Conservation (phyloP, 2,888 invertebrate genomes). For the Acanthacorydalis orientalis region DNA sequence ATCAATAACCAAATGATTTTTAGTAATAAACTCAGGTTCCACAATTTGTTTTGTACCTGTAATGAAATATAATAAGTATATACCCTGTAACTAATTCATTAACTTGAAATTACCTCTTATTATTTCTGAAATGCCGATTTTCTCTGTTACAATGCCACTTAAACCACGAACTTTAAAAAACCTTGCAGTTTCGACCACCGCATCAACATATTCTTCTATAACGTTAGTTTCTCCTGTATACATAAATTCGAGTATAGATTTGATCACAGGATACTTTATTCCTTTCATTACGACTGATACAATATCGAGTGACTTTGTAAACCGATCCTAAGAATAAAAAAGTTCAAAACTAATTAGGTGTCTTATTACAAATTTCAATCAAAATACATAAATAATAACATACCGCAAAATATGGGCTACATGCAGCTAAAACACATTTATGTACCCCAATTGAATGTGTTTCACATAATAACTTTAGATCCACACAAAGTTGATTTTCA, state of each 20-base stretch:
- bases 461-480: conserved; percentile 2
- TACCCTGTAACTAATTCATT: too few relatives aligned
- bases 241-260: conserved; percentile 32
- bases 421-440: conserved; percentile 4
- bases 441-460: conserved; percentile 2
- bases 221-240: conserved; percentile 34
- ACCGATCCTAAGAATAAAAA: background rate
- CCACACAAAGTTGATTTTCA: background rate
- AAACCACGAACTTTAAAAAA: conserved; percentile 5
- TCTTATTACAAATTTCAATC: background rate
- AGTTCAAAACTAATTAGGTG: background rate
- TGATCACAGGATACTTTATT: conserved; percentile 30
- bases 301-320: background rate
- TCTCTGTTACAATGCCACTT: background rate
- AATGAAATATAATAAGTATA: too few relatives aligned
- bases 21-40: background rate
- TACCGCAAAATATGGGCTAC: conserved; percentile 4
- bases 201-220: conserved; percentile 7
- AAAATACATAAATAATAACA: background rate
- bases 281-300: conserved; percentile 20
- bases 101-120: too few relatives aligned
- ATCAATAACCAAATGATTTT: background rate
- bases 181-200: conserved; percentile 1
- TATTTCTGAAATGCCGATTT: background rate
- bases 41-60: background rate